These are phyloP conservation scores for Pangasius mekongensis DNA, from an alignment of 2,797 vertebrate species.

Conservation along the genomic window DNA sequence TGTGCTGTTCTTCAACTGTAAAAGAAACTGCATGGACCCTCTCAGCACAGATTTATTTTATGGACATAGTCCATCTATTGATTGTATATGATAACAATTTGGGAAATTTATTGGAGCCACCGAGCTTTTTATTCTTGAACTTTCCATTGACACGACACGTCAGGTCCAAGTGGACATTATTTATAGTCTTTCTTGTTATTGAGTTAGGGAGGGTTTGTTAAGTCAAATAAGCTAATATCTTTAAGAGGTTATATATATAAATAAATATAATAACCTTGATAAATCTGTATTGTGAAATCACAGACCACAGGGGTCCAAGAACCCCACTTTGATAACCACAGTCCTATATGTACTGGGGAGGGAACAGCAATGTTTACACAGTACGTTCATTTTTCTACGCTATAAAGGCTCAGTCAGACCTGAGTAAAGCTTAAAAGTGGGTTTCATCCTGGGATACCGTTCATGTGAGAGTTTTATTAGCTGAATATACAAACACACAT, in stretches of 20 bases:
- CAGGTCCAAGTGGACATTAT: neutral
- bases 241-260: neutral
- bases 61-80: neutral
- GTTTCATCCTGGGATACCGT: neutral
- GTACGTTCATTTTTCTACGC: neutral
- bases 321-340: too few relatives aligned
- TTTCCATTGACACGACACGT: neutral
- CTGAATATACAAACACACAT: neutral
- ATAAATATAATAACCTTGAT: neutral
- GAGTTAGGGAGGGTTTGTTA: neutral
- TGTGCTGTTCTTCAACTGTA: neutral
- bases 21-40: neutral
- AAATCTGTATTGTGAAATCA: too few relatives aligned
- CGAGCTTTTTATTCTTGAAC: neutral
- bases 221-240: neutral
- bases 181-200: neutral
- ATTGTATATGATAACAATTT: neutral
- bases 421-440: neutral
- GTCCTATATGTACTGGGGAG: too few relatives aligned
- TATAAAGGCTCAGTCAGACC: neutral
- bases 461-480: neutral
- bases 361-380: too few relatives aligned
- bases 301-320: too few relatives aligned
- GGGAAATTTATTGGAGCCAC: neutral
- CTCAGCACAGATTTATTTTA: neutral